A percentile compares a stretch with the other conserved stretches of the same genome.
Conservation (phyloP, 2,888 invertebrate genomes). For the Alloplasta piceator region DNA sequence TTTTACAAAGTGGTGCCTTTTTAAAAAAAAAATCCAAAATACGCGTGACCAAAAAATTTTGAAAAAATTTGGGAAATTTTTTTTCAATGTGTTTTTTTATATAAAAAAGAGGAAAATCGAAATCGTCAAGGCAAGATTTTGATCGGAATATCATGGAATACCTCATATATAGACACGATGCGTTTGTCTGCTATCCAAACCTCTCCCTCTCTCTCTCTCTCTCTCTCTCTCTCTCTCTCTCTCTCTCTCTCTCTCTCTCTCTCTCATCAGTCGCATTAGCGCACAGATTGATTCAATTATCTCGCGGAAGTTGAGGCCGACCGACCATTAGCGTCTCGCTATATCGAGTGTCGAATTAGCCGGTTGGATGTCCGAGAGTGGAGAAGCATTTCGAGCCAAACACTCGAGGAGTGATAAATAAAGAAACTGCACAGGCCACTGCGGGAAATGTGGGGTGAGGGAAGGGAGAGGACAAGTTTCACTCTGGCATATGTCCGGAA, state of each 20-base stretch:
- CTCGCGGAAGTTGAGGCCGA: conserved; percentile 59
- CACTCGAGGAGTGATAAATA: conserved; percentile 63
- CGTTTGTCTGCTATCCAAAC: conserved; percentile 40
- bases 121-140: too few species aligned
- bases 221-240: conserved; percentile 7
- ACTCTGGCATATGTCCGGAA: conserved; percentile 15
- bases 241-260: conserved; percentile 26
- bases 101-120: too few species aligned
- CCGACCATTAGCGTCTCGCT: conserved; percentile 62
- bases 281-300: conserved; percentile 65
- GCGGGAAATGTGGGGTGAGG: too few species aligned
- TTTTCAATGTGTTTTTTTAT: too few species aligned
- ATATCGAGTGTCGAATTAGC: conserved; percentile 65
- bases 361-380: conserved; percentile 60
- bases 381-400: conserved; percentile 41
- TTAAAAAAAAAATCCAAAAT: too few species aligned
- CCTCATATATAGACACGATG: not conserved
- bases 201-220: too few species aligned
- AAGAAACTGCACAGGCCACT: conserved; percentile 41
- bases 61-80: too few species aligned
- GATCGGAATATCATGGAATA: too few species aligned
- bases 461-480: too few species aligned
- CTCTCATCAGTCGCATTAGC: conserved; percentile 58
- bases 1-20: too few species aligned
- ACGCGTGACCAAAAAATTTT: too few species aligned